These are phyloP conservation scores for Stenichneumon culpator DNA, from an alignment of 2,888 invertebrate genomes.

Conservation along the genomic window DNA sequence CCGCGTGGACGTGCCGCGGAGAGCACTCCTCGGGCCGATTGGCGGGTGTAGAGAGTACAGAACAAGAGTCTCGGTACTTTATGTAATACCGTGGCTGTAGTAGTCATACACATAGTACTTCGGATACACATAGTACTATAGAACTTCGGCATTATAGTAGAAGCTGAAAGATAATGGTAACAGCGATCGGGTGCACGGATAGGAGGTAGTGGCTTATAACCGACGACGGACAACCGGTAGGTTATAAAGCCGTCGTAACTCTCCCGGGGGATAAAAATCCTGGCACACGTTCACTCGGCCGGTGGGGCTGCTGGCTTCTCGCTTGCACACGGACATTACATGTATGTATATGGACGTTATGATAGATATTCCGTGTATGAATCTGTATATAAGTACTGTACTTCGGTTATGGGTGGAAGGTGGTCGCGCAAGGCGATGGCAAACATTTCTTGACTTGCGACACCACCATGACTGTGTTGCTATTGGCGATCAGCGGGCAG, in stretches of 20 bases:
- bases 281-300: slow-evolving; percentile 77
- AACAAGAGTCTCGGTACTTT: background rate
- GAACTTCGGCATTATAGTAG: background rate
- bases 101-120: background rate
- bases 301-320: slow-evolving; percentile 44
- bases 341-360: slow-evolving; percentile 7
- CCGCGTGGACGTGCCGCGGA: slow-evolving; percentile 20
- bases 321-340: slow-evolving; percentile 1
- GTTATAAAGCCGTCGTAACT: slow-evolving; percentile 59
- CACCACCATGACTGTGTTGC: slow-evolving; percentile 75
- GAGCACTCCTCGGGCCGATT: slow-evolving; percentile 14
- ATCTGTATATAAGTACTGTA: slow-evolving; percentile 14
- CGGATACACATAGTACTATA: background rate
- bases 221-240: slow-evolving; percentile 43
- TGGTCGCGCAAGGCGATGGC: slow-evolving; percentile 58
- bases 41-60: slow-evolving; percentile 9
- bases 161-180: slow-evolving; percentile 50
- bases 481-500: slow-evolving; percentile 10
- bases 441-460: slow-evolving; percentile 79
- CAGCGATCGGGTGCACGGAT: slow-evolving; percentile 72
- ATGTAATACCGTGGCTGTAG: background rate
- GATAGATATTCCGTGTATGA: slow-evolving; percentile 10
- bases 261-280: slow-evolving; percentile 72
- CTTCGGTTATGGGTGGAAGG: slow-evolving; percentile 45
- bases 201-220: slow-evolving; percentile 67